Evolutionary conservation across 2,797 vertebrate species (phyloP).

Genomic region (Pseudomugil gertrudae): DNA sequence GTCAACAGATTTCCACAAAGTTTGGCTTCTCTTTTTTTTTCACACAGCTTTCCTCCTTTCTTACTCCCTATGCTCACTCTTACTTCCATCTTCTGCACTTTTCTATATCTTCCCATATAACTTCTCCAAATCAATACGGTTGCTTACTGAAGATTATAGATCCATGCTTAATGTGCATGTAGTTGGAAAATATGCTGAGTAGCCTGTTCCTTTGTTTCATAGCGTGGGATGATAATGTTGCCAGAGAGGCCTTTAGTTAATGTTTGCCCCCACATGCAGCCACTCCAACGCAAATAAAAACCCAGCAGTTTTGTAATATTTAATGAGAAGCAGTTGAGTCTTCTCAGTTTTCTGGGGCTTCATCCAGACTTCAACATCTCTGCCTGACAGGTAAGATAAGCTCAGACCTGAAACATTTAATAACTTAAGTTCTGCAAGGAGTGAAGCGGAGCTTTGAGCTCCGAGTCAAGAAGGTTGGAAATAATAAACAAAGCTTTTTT

Average conservation of each 20-base stretch:
- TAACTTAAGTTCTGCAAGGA: constrained; percentile 10
- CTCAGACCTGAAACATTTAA: constrained; percentile 15
- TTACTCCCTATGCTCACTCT: neutral
- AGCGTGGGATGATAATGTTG: constrained; percentile 62
- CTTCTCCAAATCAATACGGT: neutral
- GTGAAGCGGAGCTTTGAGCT: neutral
- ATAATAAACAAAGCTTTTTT: neutral
- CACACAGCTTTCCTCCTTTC: neutral
- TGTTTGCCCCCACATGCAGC: constrained; percentile 56
- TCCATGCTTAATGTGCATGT: constrained; percentile 15
- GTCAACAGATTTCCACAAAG: constrained; percentile 91
- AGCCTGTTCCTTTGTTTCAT: constrained; percentile 38
- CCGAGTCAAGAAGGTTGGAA: too few relatives aligned
- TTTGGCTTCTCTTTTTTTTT: constrained; percentile 86
- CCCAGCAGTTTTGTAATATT: constrained; percentile 42
- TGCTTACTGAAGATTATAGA: neutral
- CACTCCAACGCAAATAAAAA: constrained; percentile 36
- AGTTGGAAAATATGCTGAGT: constrained; percentile 55
- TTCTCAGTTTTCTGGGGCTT: constrained; percentile 24
- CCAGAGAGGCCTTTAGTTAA: constrained; percentile 51
- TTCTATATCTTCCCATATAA: too few relatives aligned
- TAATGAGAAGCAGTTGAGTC: constrained; percentile 33
- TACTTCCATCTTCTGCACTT: neutral
- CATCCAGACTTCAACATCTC: constrained; percentile 11
- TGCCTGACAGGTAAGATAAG: constrained; percentile 18